These are phyloP conservation scores for Microtus oregoni DNA, from an alignment of 2,113 vertebrate species.

Conservation along the genomic window DNA sequence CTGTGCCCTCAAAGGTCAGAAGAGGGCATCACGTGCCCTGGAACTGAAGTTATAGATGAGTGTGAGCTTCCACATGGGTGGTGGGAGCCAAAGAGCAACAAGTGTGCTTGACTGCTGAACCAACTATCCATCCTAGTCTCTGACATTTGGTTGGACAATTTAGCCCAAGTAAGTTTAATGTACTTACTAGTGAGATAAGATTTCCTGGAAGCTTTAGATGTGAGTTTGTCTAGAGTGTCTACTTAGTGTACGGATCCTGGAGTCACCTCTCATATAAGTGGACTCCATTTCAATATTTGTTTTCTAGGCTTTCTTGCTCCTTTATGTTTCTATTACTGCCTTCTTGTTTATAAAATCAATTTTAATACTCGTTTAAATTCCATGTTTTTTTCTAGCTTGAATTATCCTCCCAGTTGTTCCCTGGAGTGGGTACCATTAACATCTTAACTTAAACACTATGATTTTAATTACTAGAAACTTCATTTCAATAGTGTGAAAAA, in stretches of 20 bases:
- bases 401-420: constrained; percentile 16
- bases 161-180: not conserved
- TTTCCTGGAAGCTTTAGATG: not conserved
- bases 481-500: constrained; percentile 17
- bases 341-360: constrained; percentile 8
- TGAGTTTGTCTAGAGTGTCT: not conserved
- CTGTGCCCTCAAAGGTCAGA: not conserved
- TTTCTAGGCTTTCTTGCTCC: not conserved
- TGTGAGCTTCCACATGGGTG: not conserved
- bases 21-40: not conserved
- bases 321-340: not conserved
- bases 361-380: not conserved
- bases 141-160: not conserved
- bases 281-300: not conserved
- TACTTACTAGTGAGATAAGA: not conserved
- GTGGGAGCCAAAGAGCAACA: not conserved
- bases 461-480: not conserved
- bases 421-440: not conserved
- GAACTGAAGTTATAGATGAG: not conserved
- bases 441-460: not conserved
- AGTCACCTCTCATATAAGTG: not conserved
- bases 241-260: not conserved
- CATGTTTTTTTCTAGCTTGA: not conserved
- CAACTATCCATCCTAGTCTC: not conserved
- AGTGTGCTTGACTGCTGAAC: not conserved